Conservation (phyloP, 2,888 invertebrate species). For the Acanthosepion lycidas region DNA sequence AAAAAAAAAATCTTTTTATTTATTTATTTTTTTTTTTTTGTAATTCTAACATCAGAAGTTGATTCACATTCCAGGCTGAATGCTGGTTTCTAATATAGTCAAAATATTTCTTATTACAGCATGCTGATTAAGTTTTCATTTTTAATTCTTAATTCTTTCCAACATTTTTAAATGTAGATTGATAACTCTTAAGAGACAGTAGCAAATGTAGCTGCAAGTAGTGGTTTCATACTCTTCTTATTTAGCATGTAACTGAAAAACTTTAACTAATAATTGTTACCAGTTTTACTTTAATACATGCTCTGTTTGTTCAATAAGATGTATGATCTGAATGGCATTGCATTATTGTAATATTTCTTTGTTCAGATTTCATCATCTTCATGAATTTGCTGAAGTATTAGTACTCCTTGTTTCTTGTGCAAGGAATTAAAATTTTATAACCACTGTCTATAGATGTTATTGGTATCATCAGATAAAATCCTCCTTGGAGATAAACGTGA, state of each 20-base stretch:
- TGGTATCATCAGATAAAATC: background rate
- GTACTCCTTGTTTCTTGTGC: background rate
- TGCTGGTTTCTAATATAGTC: background rate
- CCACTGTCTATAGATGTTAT: background rate
- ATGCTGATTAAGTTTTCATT: background rate
- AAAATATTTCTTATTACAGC: background rate
- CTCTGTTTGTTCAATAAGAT: no score
- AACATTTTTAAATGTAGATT: no score
- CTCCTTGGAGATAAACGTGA: background rate
- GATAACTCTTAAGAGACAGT: no score
- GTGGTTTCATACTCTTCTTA: no score
- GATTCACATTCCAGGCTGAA: slow-evolving; percentile 1
- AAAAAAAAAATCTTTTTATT: slow-evolving; percentile 2
- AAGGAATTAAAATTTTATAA: background rate
- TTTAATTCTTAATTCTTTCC: background rate
- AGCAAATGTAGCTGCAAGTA: no score
- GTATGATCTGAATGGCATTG: background rate
- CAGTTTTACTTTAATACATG: no score
- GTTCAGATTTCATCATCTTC: background rate
- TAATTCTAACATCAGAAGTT: background rate
- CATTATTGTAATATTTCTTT: background rate
- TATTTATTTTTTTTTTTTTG: background rate
- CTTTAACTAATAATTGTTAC: no score
- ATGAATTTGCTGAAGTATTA: background rate
- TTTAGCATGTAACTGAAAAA: no score